A percentile compares a stretch with the other conserved stretches of the same genome.
Evolutionary conservation across 92 coral and sea anemone species (phyloP).

Genomic region (Chrysogorgia sp.): DNA sequence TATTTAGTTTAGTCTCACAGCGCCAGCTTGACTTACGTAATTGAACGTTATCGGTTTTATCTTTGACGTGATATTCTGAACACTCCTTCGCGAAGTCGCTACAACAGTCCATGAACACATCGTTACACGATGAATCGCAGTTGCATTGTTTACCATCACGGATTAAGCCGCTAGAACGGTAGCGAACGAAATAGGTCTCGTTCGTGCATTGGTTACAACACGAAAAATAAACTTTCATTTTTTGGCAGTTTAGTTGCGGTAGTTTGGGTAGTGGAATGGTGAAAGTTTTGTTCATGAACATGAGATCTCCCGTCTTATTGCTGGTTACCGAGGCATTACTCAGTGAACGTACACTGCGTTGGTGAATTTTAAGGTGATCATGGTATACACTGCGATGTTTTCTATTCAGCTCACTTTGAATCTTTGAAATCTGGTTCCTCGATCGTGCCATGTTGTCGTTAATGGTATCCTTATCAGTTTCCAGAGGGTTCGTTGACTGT

Average conservation of each 20-base stretch:
- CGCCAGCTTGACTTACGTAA: constrained; percentile 13
- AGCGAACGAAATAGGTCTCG: neutral
- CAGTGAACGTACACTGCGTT: too few relatives aligned
- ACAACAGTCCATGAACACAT: constrained; percentile 26
- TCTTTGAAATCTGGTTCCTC: too few relatives aligned
- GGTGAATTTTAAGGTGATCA: too few relatives aligned
- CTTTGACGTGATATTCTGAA: neutral
- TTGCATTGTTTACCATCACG: neutral
- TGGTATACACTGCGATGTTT: too few relatives aligned
- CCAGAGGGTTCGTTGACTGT: too few relatives aligned
- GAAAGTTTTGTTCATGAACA: too few relatives aligned
- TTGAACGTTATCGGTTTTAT: neutral
- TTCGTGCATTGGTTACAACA: neutral
- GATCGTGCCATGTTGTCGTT: too few relatives aligned
- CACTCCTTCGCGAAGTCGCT: constrained; percentile 22
- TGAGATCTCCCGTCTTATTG: too few relatives aligned
- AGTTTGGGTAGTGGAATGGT: too few relatives aligned
- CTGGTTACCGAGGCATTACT: too few relatives aligned
- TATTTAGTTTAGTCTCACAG: constrained; percentile 3
- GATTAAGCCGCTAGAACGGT: neutral
- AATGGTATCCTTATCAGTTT: too few relatives aligned
- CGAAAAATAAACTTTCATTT: neutral
- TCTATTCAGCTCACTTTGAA: too few relatives aligned
- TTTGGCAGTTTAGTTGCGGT: neutral
- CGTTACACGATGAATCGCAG: constrained; percentile 29